Conservation (phyloP, 2,888 invertebrate genomes). For the Ectropis crepuscularia region DNA sequence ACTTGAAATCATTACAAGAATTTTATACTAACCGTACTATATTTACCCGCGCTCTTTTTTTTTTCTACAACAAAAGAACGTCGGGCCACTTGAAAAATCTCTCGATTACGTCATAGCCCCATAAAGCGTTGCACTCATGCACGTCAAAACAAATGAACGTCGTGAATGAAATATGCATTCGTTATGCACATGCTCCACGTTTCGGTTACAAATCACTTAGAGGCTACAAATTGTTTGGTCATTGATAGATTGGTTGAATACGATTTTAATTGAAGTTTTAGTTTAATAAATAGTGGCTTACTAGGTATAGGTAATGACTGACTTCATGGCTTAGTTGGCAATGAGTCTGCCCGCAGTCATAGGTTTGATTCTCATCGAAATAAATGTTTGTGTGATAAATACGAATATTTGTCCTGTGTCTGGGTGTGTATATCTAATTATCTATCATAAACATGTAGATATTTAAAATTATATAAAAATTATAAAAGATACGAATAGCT, state of each 20-base stretch:
- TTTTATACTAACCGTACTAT: background rate
- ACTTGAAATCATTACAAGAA: too few relatives aligned
- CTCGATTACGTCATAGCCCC: conserved; percentile 67
- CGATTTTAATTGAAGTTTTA: conserved; percentile 12
- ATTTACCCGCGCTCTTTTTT: background rate
- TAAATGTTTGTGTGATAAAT: too few relatives aligned
- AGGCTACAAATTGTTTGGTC: conserved; percentile 33
- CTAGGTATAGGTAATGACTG: too few relatives aligned
- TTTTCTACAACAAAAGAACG: conserved; percentile 6
- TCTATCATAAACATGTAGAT: too few relatives aligned
- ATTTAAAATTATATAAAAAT: too few relatives aligned
- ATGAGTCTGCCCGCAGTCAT: too few relatives aligned
- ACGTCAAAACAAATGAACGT: conserved; percentile 61
- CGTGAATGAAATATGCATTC: conserved; percentile 55
- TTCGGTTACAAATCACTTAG: conserved; percentile 47
- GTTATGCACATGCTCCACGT: conserved; percentile 46
- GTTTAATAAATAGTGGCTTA: too few relatives aligned
- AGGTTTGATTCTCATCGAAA: too few relatives aligned
- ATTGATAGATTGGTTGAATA: conserved; percentile 27
- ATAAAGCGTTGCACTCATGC: conserved; percentile 64
- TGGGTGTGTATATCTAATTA: too few relatives aligned
- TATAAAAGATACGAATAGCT: too few relatives aligned
- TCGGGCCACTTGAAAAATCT: conserved; percentile 55
- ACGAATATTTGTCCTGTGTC: too few relatives aligned
- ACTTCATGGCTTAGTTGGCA: too few relatives aligned